Evolutionary conservation across 2,888 invertebrate species (phyloP), one percentile per base, ranked within the genome.

Genomic region (Harmothoe impar): DNA sequence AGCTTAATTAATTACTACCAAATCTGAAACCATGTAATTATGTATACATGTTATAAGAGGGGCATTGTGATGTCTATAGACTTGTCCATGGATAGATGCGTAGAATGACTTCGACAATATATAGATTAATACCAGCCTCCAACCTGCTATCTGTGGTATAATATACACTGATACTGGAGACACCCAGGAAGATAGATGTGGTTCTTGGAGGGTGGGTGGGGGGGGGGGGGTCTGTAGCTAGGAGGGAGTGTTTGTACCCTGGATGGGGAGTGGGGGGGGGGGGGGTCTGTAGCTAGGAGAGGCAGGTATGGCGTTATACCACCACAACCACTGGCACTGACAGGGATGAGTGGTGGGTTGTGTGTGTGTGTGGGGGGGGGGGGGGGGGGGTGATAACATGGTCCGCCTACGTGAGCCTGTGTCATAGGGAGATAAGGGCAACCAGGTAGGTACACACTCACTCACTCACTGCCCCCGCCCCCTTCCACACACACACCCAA

Each of bases 331-430:
- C 23, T n/a, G 62, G 62, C n/a, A 62, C 62, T 62, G 62, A 43
- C 62, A 29, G 3, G 3, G 5, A 72, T 29, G n/a, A n/a, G n/a
- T n/a, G 25, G 0, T 29, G 72, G 31, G 5, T 5, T 15, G 29
- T 72, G 15, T 72, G 25, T 25, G 29, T n/a, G 15, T 7, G 29
- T 29, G 72, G 25, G 7, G 29, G 29, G 25, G 17, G 72, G 72
- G 25, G 29, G 72, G 29, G 3, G 72, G 72, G 25, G 31, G 15
- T 29, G 72, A 72, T 72, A 72, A 72, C n/a, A 25, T 72, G 20
- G 17, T 72, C 72, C 25, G 72, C 25, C 72, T 72, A 29, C 72
- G 72, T 72, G 72, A 62, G 23, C 72, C 29, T 72, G 72, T 29
- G 72, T 72, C 72, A 72, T 29, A 25, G n/a, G 3, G 7, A 29